Base-by-base conservation (phyloP, 2,797 vertebrate species). In the Tympanoctomys barrerae region DNA sequence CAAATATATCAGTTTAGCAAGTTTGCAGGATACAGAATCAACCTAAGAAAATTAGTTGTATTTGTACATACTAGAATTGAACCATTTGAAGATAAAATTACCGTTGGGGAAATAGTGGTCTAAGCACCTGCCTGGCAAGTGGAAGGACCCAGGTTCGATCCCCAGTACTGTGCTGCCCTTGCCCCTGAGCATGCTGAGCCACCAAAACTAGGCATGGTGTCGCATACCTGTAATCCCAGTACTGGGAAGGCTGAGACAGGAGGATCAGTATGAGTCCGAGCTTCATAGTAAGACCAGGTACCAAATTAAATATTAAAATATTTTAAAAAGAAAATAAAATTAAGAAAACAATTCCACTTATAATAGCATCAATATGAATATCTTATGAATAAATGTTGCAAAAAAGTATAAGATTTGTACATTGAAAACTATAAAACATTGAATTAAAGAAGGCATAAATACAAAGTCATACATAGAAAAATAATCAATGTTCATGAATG, bases 321-420 rank as follows among this genome's bases (percentile, higher is more conserved):
- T 57, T 16, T 57, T 57, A 18, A 57, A 14, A 57, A 57, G 28
- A 78, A 52, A 78, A 57, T 80, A 61, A 90, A 95, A 86, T 90
- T 85, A 64, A 68, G 39, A 91, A 57, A 94, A 80, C 22, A 75
- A 78, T 92, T 90, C 13, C 77, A 94, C 79, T 95, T 79, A 54
- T 36, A 89, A 86, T 70, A 93, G 11, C 57, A 88, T 88, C 87
- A 83, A 33, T 82, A 95, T 28, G 54, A 93, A 93, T 86, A 89
- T 88, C 12, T 68, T 93, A 91, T 39, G 61, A 95, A 90, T 82
- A 93, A 93, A 59, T n/a, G 78, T 94, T 93, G n/a, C 52, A 91
- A 90, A 94, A 39, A 96, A 75, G 14, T 86, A 0, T 94, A 85
- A 83, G 59, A 62, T 73, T 85, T 96, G n/a, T 22, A 90, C 68